A percentile compares a stretch with the other conserved stretches of the same genome.
Conservation (phyloP, 2,888 invertebrate species). For the Chloroclystis v-ata region DNA sequence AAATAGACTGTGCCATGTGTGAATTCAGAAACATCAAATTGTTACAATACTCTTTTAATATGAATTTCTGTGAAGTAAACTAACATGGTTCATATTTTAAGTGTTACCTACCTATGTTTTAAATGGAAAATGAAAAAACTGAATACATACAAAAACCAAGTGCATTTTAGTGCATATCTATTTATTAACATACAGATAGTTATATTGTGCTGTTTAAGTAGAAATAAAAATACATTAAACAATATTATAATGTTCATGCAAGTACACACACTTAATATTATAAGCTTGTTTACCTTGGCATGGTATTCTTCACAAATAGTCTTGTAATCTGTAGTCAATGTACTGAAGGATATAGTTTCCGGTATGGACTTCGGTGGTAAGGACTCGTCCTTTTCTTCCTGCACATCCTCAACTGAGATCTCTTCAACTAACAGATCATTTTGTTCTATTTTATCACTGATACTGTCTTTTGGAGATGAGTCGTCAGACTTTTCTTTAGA, state of each 20-base stretch:
- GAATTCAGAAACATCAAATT: not conserved
- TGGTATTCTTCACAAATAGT: constrained; percentile 84
- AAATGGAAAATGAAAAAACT: too few species aligned
- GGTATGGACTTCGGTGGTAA: constrained; percentile 59
- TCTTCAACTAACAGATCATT: constrained; percentile 64
- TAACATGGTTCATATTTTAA: too few species aligned
- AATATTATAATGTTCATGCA: constrained; percentile 4
- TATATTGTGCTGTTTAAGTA: too few species aligned
- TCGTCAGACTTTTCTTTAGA: constrained; percentile 27
- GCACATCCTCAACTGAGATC: constrained; percentile 54
- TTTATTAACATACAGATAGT: too few species aligned
- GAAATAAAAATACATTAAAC: not conserved
- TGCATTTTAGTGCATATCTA: too few species aligned
- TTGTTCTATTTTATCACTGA: constrained; percentile 57
- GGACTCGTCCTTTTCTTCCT: constrained; percentile 43
- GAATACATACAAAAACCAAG: too few species aligned
- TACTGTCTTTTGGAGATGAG: constrained; percentile 44
- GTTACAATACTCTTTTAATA: not conserved
- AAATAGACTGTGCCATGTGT: constrained; percentile 17
- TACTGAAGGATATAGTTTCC: constrained; percentile 71
- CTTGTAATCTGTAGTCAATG: constrained; percentile 83
- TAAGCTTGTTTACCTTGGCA: constrained; percentile 76
- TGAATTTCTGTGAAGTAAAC: not conserved
- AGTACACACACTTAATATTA: constrained; percentile 30
- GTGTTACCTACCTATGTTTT: too few species aligned